A percentile compares a stretch with the other conserved stretches of the same genome.
Conservation (phyloP, 2,113 vertebrate genomes). For the Tychaedon coryphoeus region DNA sequence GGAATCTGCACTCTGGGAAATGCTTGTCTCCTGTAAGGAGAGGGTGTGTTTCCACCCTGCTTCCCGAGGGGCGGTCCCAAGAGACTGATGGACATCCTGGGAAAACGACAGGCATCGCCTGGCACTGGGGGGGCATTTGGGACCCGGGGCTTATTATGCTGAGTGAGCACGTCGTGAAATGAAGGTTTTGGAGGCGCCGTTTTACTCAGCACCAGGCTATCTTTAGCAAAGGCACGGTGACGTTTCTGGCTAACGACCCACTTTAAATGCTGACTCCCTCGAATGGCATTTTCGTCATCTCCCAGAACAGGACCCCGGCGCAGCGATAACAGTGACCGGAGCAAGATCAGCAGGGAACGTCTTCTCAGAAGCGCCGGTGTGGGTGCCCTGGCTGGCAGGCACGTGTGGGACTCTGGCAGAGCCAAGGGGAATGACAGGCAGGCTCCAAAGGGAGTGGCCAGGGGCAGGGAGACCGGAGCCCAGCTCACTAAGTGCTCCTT, state of each 20-base stretch:
- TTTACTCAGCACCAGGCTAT: slow-evolving; percentile 64
- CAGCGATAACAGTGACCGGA: not conserved
- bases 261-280: slow-evolving; percentile 55
- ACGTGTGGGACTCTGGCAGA: accelerated
- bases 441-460: not conserved
- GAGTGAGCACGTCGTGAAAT: slow-evolving; percentile 39
- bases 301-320: not conserved
- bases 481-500: not conserved
- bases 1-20: accelerated
- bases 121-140: not conserved
- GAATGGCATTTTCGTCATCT: slow-evolving; percentile 28
- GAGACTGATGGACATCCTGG: not conserved
- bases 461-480: not conserved
- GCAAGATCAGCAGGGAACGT: not conserved
- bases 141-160: not conserved
- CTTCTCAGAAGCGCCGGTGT: not conserved
- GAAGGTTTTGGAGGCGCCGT: slow-evolving; percentile 33
- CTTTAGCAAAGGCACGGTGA: slow-evolving; percentile 49
- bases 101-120: not conserved
- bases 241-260: not conserved
- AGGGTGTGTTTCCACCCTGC: not conserved
- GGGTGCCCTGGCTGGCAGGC: accelerated
- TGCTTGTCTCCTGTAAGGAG: not conserved
- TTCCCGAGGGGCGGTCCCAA: no score
- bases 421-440: no score